Evolutionary conservation across 2,797 vertebrate genomes (phyloP).

Genomic region (Coilia nasus): DNA sequence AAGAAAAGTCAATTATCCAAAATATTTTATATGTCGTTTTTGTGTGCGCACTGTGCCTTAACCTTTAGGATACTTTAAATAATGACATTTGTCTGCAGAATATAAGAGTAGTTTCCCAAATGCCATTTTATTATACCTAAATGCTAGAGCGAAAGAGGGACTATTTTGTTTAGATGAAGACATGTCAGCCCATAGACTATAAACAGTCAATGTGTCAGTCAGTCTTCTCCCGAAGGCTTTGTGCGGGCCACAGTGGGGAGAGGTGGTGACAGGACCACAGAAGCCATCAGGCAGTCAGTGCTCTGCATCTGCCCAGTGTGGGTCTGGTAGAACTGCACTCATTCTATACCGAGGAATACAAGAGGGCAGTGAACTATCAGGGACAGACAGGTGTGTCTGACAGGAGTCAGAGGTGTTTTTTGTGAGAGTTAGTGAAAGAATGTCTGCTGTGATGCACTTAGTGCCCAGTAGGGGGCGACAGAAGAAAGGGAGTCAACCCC

Average conservation of each 20-base stretch:
- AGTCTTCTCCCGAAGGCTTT: neutral
- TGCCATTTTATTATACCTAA: neutral
- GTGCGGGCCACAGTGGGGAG: neutral
- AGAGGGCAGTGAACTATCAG: neutral
- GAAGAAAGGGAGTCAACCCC: neutral
- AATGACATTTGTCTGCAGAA: neutral
- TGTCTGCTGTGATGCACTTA: slow-evolving; percentile 20
- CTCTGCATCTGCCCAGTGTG: neutral
- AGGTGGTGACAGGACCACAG: neutral
- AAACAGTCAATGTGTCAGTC: too few relatives aligned
- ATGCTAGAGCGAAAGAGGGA: neutral
- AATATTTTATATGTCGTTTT: slow-evolving; percentile 11
- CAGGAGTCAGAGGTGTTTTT: neutral
- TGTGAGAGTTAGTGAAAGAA: neutral
- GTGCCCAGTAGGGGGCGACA: neutral
- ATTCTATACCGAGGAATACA: neutral
- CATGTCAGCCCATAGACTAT: too few relatives aligned
- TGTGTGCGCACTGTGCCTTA: slow-evolving; percentile 21
- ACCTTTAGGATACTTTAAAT: neutral
- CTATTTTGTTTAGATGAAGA: neutral
- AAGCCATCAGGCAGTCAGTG: neutral
- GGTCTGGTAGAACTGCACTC: neutral
- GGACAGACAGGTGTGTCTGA: neutral
- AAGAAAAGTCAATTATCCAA: neutral
- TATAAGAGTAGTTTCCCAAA: neutral